These are phyloP conservation scores for Rhea americana DNA, from an alignment of 2,113 vertebrate genomes.

Conservation along the genomic window DNA sequence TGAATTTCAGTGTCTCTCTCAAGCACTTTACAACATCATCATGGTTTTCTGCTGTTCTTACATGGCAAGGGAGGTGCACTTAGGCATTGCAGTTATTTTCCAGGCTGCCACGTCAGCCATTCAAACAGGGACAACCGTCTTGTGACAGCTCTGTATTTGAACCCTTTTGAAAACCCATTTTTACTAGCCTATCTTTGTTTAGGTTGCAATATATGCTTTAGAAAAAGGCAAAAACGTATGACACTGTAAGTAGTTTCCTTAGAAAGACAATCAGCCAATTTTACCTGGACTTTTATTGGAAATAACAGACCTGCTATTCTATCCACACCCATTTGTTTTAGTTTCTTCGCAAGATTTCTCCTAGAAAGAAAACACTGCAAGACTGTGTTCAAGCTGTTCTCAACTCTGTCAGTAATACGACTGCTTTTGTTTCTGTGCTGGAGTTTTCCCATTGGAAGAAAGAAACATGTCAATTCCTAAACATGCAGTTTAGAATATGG, in stretches of 20 bases:
- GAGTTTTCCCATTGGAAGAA: neutral
- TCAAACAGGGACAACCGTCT: too few species aligned
- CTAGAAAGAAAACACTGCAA: neutral
- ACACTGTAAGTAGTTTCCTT: too few species aligned
- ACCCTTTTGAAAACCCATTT: neutral
- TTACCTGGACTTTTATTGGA: fast-evolving
- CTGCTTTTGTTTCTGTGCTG: fast-evolving
- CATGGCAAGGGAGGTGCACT: too few species aligned
- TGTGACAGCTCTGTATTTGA: neutral
- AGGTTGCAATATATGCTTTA: neutral
- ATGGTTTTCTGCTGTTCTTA: too few species aligned
- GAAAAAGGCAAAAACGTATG: fast-evolving
- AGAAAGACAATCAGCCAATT: neutral
- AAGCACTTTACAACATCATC: too few species aligned
- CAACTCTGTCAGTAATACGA: fast-evolving
- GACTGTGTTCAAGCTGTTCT: fast-evolving
- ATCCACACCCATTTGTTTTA: fast-evolving
- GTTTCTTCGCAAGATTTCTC: neutral
- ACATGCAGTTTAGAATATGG: neutral
- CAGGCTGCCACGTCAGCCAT: too few species aligned
- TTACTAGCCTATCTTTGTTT: neutral
- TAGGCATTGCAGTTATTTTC: too few species aligned
- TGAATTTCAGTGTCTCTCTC: neutral
- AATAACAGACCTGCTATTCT: neutral
- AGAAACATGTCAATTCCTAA: fast-evolving